Evolutionary conservation across 2,113 vertebrate species (phyloP).

Genomic region (Aegotheles bennettii): DNA sequence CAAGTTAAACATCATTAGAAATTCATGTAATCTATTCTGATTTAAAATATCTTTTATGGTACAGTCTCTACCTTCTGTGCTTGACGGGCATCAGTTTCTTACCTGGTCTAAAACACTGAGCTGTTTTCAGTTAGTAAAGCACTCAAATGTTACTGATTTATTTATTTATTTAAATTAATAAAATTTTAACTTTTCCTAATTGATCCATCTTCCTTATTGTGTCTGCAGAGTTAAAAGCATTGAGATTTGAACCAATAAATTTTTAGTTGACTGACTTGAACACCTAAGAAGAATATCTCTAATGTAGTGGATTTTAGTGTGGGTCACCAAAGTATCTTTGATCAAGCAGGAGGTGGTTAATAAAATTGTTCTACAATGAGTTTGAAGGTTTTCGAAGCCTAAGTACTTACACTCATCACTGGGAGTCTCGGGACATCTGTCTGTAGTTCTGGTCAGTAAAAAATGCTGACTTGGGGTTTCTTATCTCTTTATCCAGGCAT

Average conservation of each 20-base stretch:
- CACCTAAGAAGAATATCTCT: background rate
- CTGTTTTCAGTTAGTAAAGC: background rate
- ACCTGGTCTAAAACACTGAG: background rate
- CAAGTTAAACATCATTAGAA: background rate
- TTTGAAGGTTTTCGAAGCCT: background rate
- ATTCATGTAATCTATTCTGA: background rate
- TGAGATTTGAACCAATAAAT: background rate
- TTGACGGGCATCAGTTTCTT: background rate
- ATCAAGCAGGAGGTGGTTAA: background rate
- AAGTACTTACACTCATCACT: background rate
- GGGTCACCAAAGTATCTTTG: background rate
- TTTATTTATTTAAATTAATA: background rate
- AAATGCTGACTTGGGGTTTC: background rate
- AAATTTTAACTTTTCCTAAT: background rate
- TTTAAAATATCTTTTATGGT: background rate
- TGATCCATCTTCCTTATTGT: background rate
- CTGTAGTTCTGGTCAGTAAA: background rate
- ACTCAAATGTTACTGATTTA: background rate
- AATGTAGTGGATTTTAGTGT: background rate
- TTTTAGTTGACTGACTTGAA: background rate
- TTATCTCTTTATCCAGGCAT: background rate
- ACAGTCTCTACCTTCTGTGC: background rate
- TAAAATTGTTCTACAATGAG: background rate
- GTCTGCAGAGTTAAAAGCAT: background rate
- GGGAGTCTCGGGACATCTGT: background rate